A percentile compares a stretch with the other conserved stretches of the same genome.
phyloP scores from a whole-genome alignment of 2,888 invertebrate species.

The Drosophila suboccidentalis region DNA sequence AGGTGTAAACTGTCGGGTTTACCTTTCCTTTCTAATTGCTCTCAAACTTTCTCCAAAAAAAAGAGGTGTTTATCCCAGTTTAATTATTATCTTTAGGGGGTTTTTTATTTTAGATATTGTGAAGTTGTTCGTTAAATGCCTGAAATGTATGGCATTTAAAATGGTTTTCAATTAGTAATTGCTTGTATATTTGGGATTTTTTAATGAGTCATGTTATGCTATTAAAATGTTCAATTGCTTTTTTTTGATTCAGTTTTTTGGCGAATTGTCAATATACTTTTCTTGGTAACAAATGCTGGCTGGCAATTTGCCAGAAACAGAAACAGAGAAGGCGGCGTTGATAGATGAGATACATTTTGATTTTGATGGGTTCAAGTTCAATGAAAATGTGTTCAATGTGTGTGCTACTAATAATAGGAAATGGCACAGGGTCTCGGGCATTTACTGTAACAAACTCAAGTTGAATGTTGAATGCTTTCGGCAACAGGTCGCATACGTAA shows the following conservation, averaged over 20 bases:
- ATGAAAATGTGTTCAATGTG: slow-evolving; percentile 37
- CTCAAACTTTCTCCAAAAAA: slow-evolving; percentile 41
- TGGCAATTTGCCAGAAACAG: slow-evolving; percentile 4
- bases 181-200: slow-evolving; percentile 12
- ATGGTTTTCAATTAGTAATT: slow-evolving; percentile 7
- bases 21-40: slow-evolving; percentile 51
- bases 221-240: slow-evolving; percentile 1
- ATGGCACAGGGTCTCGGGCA: slow-evolving; percentile 17
- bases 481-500: slow-evolving; percentile 58
- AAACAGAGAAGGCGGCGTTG: background rate
- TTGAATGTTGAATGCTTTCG: slow-evolving; percentile 23
- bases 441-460: background rate
- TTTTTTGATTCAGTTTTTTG: slow-evolving; percentile 49
- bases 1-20: slow-evolving; percentile 6
- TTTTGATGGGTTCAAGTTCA: slow-evolving; percentile 51
- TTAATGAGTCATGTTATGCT: slow-evolving; percentile 22
- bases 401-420: slow-evolving; percentile 26
- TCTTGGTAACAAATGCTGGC: slow-evolving; percentile 8
- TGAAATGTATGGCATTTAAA: background rate
- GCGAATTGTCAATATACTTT: slow-evolving; percentile 40
- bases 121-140: background rate
- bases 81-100: slow-evolving; percentile 16
- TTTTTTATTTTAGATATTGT: background rate
- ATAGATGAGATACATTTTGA: slow-evolving; percentile 31
- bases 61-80: slow-evolving; percentile 23